phyloP scores from a whole-genome alignment of 2,888 invertebrate species.

The Apoda limacodes region DNA sequence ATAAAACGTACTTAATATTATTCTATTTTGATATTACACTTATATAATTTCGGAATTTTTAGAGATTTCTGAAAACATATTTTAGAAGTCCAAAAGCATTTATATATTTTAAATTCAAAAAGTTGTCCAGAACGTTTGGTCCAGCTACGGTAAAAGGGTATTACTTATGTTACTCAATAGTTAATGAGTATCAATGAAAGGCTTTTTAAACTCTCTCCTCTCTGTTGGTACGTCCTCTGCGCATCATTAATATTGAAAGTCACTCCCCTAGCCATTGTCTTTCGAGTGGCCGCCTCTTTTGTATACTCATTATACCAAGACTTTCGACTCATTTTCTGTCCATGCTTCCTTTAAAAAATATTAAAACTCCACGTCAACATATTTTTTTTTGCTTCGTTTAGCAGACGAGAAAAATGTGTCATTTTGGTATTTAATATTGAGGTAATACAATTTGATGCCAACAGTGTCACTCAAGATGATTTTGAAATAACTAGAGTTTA shows the following conservation, averaged over 20 bases:
- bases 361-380: no score
- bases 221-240: slow-evolving; percentile 57
- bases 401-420: no score
- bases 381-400: no score
- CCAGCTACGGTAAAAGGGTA: slow-evolving; percentile 54
- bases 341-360: no score
- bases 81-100: slow-evolving; percentile 40
- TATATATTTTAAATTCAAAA: slow-evolving; percentile 60
- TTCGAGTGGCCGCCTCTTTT: slow-evolving; percentile 53
- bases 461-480: no score
- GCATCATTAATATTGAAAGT: slow-evolving; percentile 68
- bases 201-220: slow-evolving; percentile 53
- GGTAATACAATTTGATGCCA: no score
- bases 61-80: no score
- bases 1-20: no score
- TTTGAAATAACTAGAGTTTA: no score
- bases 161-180: slow-evolving; percentile 69
- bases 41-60: no score
- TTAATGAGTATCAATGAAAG: slow-evolving; percentile 65
- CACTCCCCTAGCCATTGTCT: slow-evolving; percentile 56
- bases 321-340: slow-evolving; percentile 59
- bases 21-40: no score
- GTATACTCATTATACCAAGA: slow-evolving; percentile 45
- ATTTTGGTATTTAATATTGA: no score
- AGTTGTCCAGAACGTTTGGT: slow-evolving; percentile 43